These are phyloP conservation scores for Bucco capensis DNA, from an alignment of 2,113 vertebrate species.

Conservation along the genomic window DNA sequence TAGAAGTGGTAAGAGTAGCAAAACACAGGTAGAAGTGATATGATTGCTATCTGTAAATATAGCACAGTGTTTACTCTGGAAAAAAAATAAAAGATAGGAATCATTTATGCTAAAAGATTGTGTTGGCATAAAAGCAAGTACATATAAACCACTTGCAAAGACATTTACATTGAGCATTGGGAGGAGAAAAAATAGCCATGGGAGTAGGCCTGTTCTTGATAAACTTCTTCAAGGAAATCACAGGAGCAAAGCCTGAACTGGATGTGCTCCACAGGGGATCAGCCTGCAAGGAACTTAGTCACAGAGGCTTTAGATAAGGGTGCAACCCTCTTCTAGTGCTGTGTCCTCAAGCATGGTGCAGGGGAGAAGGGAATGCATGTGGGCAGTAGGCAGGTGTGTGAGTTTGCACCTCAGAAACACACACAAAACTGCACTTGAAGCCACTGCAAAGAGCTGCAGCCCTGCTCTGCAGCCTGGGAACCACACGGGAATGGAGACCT, in stretches of 20 bases:
- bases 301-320: background rate
- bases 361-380: background rate
- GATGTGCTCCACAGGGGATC: background rate
- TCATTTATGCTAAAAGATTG: constrained; percentile 16
- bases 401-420: background rate
- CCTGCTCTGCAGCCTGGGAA: background rate
- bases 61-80: constrained; percentile 22
- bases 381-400: fast-evolving
- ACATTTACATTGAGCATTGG: background rate
- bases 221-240: background rate
- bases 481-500: background rate
- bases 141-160: background rate
- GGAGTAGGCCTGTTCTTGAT: background rate
- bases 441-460: background rate
- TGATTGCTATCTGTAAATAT: constrained; percentile 1
- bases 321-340: background rate
- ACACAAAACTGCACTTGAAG: background rate
- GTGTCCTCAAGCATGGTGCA: background rate
- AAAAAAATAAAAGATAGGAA: constrained; percentile 22
- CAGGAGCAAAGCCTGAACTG: background rate
- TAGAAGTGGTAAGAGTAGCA: background rate
- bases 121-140: background rate
- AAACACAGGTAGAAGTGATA: background rate
- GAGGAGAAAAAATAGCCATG: background rate
- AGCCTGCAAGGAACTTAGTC: background rate